phyloP scores from a whole-genome alignment of 1,140 invertebrate species.

The Drosophila hydei region DNA sequence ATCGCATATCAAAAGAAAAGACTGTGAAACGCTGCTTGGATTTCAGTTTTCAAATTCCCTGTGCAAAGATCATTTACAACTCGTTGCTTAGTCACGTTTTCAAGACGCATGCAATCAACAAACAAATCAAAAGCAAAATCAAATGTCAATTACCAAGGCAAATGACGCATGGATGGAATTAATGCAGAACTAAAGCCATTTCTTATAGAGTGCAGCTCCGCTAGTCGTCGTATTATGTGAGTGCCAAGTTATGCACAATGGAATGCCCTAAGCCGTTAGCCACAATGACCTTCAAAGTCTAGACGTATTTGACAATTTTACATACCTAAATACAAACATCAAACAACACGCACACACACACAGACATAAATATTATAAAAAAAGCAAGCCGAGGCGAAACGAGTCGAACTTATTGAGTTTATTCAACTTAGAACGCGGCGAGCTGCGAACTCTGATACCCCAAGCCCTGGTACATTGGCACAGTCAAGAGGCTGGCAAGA shows the following conservation, averaged over 20 bases:
- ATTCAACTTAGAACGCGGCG: slow-evolving; percentile 58
- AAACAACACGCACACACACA: slow-evolving; percentile 33
- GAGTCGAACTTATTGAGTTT: slow-evolving; percentile 56
- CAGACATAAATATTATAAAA: slow-evolving; percentile 68
- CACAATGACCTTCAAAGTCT: slow-evolving; percentile 75
- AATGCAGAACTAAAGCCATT: slow-evolving; percentile 47
- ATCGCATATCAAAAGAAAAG: slow-evolving; percentile 26
- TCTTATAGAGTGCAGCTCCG: slow-evolving; percentile 43
- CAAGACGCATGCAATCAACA: slow-evolving; percentile 46
- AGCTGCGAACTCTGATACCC: slow-evolving; percentile 11
- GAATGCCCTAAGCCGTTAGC: slow-evolving; percentile 50
- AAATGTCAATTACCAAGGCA: slow-evolving; percentile 61
- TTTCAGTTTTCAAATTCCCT: neutral
- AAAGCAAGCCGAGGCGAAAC: slow-evolving; percentile 6
- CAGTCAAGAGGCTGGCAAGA: slow-evolving; percentile 27
- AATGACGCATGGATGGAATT: slow-evolving; percentile 41
- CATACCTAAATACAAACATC: slow-evolving; percentile 49
- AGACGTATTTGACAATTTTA: slow-evolving; percentile 78
- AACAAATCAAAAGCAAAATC: slow-evolving; percentile 51
- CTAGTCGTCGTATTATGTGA: slow-evolving; percentile 6
- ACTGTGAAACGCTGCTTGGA: too few relatives aligned
- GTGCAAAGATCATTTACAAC: slow-evolving; percentile 54
- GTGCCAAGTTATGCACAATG: slow-evolving; percentile 15
- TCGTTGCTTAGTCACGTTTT: slow-evolving; percentile 67
- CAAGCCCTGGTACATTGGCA: slow-evolving; percentile 34